Evolutionary conservation across 2,888 invertebrate species (phyloP).

Genomic region (Nomada lathburiana): DNA sequence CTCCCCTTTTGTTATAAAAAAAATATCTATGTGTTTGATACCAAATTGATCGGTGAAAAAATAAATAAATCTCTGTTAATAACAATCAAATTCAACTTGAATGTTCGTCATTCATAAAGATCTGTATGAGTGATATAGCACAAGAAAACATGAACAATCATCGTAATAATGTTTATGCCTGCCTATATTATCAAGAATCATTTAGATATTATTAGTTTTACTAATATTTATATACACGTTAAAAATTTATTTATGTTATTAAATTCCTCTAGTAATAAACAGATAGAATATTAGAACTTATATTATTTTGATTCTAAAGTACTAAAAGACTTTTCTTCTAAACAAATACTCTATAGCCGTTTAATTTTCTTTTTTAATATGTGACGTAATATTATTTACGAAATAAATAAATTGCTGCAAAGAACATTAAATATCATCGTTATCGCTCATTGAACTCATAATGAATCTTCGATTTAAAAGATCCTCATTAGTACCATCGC

Average conservation of each 20-base stretch:
- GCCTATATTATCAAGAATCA: conserved; percentile 33
- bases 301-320: conserved; percentile 40
- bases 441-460: conserved; percentile 79
- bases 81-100: conserved; percentile 68
- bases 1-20: conserved; percentile 32
- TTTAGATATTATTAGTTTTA: conserved; percentile 25
- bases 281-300: conserved; percentile 38
- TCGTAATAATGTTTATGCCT: conserved; percentile 32
- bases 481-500: conserved; percentile 76
- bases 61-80: conserved; percentile 69
- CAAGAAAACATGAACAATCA: conserved; percentile 61
- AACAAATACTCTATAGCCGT: conserved; percentile 40
- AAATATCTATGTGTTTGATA: conserved; percentile 54
- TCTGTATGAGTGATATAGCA: conserved; percentile 41
- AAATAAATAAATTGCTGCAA: conserved; percentile 13
- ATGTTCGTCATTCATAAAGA: conserved; percentile 43
- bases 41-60: conserved; percentile 62
- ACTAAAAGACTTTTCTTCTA: conserved; percentile 28
- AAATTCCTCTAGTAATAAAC: conserved; percentile 29
- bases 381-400: conserved; percentile 11
- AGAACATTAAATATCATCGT: conserved; percentile 75
- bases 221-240: conserved; percentile 58
- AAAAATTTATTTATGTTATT: conserved; percentile 31
- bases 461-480: conserved; percentile 78
- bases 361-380: conserved; percentile 20